Evolutionary conservation across 2,113 vertebrate genomes (phyloP).

Genomic region (Jacana jacana): DNA sequence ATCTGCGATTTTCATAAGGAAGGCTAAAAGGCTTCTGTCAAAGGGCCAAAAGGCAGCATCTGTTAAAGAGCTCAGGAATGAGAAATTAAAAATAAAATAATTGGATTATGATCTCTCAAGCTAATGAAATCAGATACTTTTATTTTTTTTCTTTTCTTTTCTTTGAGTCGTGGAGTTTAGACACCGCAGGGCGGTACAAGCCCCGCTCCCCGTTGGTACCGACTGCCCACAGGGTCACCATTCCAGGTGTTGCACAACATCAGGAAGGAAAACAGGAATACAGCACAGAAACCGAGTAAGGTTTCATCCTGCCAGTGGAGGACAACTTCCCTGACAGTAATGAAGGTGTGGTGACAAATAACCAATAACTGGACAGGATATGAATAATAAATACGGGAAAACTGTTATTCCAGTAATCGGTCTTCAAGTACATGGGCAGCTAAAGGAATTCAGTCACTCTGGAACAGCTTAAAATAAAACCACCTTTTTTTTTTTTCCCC

Average conservation of each 20-base stretch:
- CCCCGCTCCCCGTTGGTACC: fast-evolving
- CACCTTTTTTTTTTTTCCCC: too few species aligned
- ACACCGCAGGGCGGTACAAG: not conserved
- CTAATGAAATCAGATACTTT: slow-evolving; percentile 8
- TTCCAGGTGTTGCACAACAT: not conserved
- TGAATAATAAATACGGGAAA: slow-evolving; percentile 17
- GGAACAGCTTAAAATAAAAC: not conserved
- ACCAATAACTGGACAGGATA: slow-evolving; percentile 11
- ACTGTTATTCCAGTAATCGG: slow-evolving; percentile 31
- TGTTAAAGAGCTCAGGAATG: slow-evolving; percentile 40
- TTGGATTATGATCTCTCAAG: slow-evolving; percentile 37
- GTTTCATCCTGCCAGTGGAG: not conserved
- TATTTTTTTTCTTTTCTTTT: not conserved
- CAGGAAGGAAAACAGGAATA: not conserved
- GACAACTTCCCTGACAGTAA: not conserved
- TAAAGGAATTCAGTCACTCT: slow-evolving; percentile 19
- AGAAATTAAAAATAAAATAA: slow-evolving; percentile 66
- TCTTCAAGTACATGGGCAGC: not conserved
- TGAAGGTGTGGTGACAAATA: slow-evolving; percentile 44
- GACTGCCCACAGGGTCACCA: not conserved
- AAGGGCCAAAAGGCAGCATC: slow-evolving; percentile 38
- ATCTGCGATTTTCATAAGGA: slow-evolving; percentile 36
- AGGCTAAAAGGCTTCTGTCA: slow-evolving; percentile 23
- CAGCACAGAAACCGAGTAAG: not conserved
- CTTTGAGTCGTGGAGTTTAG: not conserved